Conservation (phyloP, 37 sponge, comb jelly and placozoan species). For the Dysidea cf. avara region DNA sequence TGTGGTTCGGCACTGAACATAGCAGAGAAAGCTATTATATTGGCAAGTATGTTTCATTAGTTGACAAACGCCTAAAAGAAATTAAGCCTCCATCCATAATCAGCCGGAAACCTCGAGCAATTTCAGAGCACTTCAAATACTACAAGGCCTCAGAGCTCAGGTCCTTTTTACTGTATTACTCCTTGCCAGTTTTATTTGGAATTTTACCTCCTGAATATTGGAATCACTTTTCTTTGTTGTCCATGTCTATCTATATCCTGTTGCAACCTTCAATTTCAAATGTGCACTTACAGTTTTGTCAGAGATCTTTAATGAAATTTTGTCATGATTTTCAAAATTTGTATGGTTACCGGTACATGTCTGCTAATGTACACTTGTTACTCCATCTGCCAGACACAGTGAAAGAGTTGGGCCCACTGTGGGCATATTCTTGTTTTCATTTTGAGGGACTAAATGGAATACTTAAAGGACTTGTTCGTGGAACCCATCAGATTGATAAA, state of each 20-base stretch:
- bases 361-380: conserved; percentile 1
- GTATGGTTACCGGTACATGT: conserved; percentile 11
- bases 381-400: conserved; percentile 8
- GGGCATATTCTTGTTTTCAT: too few relatives aligned
- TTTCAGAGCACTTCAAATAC: background rate
- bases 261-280: background rate
- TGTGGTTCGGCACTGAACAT: conserved; percentile 13
- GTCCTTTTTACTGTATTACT: background rate
- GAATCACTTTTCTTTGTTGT: background rate
- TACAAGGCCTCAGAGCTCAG: background rate
- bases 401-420: conserved; percentile 3
- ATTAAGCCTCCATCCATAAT: conserved; percentile 9
- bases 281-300: background rate
- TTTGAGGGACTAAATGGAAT: conserved; percentile 12
- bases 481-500: conserved; percentile 3
- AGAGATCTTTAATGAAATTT: background rate
- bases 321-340: background rate
- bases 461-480: background rate
- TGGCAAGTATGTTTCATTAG: too few relatives aligned
- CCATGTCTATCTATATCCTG: too few relatives aligned
- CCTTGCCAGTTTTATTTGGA: background rate
- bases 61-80: background rate
- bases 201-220: background rate
- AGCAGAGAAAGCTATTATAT: too few relatives aligned
- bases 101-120: conserved; percentile 1